A percentile compares a stretch with the other conserved stretches of the same genome.
Evolutionary conservation across 2,888 invertebrate species (phyloP).

Genomic region (Leuctra nigra): DNA sequence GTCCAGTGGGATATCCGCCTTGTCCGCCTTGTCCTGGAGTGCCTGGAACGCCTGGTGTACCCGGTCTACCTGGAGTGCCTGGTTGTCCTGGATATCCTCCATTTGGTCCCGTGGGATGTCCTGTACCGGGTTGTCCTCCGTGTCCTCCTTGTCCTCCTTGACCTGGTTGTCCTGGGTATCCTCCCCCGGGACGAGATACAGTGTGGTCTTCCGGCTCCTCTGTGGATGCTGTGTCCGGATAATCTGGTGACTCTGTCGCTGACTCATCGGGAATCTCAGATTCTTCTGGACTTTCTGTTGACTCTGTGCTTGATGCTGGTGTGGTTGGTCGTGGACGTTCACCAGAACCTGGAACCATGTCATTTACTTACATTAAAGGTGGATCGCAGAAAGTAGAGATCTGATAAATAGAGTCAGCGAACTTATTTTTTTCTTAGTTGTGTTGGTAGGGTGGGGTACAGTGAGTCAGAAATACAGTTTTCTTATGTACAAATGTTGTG

Average conservation of each 20-base stretch:
- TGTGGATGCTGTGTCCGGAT: too few relatives aligned
- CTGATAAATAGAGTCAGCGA: too few relatives aligned
- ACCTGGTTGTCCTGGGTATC: conserved; percentile 34
- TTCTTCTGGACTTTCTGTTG: background rate
- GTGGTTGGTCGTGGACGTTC: conserved; percentile 31
- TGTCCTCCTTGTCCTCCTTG: conserved; percentile 33
- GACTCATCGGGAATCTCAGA: conserved; percentile 8
- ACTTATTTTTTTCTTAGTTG: too few relatives aligned
- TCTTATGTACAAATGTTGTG: too few relatives aligned
- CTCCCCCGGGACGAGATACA: background rate
- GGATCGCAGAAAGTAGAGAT: too few relatives aligned
- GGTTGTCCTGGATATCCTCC: conserved; percentile 28
- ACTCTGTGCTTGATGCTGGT: conserved; percentile 22
- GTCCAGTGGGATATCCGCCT: conserved; percentile 22
- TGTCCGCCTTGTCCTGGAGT: too few relatives aligned
- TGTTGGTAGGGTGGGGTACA: too few relatives aligned
- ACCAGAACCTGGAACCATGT: conserved; percentile 32
- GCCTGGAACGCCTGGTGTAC: conserved; percentile 24
- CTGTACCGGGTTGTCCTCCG: conserved; percentile 37
- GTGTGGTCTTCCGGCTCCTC: too few relatives aligned
- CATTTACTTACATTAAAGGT: too few relatives aligned
- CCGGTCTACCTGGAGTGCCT: conserved; percentile 33
- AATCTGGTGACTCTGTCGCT: background rate
- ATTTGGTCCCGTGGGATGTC: conserved; percentile 31
- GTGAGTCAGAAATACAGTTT: too few relatives aligned